phyloP scores from a whole-genome alignment of 2,888 invertebrate species.

The Stenichneumon culpator region DNA sequence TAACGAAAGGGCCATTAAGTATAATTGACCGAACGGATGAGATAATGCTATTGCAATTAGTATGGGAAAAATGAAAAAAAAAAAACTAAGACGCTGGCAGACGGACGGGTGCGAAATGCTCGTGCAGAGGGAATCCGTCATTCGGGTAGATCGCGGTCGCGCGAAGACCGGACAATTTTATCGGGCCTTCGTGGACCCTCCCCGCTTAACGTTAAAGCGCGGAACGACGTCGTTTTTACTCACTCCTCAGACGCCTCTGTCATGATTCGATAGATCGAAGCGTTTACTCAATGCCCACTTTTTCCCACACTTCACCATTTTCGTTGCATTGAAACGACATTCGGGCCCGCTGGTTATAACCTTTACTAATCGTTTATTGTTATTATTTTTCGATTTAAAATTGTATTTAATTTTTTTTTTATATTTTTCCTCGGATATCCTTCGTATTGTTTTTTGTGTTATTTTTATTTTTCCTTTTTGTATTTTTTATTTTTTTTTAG shows the following conservation, averaged over 20 bases:
- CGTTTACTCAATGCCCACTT: conserved; percentile 94
- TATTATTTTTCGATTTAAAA: conserved; percentile 56
- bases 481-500: conserved; percentile 76
- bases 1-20: neutral
- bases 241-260: conserved; percentile 96
- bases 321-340: conserved; percentile 88
- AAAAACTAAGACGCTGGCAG: neutral
- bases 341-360: conserved; percentile 74
- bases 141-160: neutral
- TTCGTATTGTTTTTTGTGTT: conserved; percentile 38
- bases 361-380: conserved; percentile 54
- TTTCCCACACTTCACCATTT: conserved; percentile 94
- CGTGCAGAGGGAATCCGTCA: conserved; percentile 2
- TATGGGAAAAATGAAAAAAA: neutral
- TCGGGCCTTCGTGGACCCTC: conserved; percentile 31
- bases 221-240: conserved; percentile 85
- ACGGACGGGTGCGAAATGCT: neutral
- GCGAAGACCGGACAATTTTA: neutral
- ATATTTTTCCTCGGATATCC: conserved; percentile 34
- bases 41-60: neutral
- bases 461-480: conserved; percentile 70
- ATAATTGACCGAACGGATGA: neutral
- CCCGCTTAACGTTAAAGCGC: conserved; percentile 18
- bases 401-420: neutral
- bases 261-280: conserved; percentile 94